Conservation (phyloP, 2,888 invertebrate species). For the Cryptocephalus moraei region DNA sequence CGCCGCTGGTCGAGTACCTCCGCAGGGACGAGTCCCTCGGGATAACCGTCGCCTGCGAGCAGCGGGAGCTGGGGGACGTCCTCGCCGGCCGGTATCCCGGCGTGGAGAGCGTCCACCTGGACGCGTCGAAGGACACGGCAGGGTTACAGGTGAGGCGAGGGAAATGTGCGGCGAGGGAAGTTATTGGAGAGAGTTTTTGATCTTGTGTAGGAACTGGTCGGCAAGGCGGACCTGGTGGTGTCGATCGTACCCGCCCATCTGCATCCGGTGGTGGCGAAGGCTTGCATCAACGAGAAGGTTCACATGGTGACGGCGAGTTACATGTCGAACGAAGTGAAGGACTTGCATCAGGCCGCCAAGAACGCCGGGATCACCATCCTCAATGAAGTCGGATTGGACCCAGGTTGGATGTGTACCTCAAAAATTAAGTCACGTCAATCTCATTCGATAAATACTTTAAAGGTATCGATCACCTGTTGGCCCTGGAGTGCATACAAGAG, state of each 20-base stretch:
- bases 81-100: slow-evolving; percentile 68
- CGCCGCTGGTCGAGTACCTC: slow-evolving; percentile 91
- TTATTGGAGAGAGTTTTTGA: background rate
- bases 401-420: slow-evolving; percentile 40
- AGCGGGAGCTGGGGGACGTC: slow-evolving; percentile 81
- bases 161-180: slow-evolving; percentile 40
- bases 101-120: slow-evolving; percentile 70
- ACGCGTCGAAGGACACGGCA: slow-evolving; percentile 59
- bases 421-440: too few relatives aligned
- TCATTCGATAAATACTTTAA: background rate
- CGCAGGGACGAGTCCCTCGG: slow-evolving; percentile 68
- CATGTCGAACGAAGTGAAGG: slow-evolving; percentile 72
- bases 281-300: slow-evolving; percentile 75
- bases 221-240: slow-evolving; percentile 64
- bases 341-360: slow-evolving; percentile 67
- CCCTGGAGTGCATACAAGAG: slow-evolving; percentile 93
- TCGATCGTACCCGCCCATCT: slow-evolving; percentile 86
- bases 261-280: slow-evolving; percentile 76
- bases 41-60: slow-evolving; percentile 57
- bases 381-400: slow-evolving; percentile 96
- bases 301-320: slow-evolving; percentile 98
- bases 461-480: slow-evolving; percentile 70
- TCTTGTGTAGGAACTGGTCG: slow-evolving; percentile 58
- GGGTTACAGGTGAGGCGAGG: slow-evolving; percentile 50
- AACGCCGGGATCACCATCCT: slow-evolving; percentile 86